Base-by-base conservation (phyloP, 2,113 vertebrate species). In the Aegypius monachus region DNA sequence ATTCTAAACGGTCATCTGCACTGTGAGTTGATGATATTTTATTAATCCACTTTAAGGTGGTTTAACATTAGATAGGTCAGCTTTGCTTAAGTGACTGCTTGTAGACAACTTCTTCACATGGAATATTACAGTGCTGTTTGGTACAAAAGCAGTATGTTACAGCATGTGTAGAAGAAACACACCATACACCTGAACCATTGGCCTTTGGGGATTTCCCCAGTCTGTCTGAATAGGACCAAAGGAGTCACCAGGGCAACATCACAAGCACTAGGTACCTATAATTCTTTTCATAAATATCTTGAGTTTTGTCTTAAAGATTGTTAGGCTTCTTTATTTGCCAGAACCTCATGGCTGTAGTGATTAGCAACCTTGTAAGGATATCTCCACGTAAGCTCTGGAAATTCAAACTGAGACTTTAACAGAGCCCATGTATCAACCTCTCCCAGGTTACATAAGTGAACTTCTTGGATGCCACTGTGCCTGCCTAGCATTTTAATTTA, bases 331-430 rank as follows among this genome's bases (percentile, higher is more conserved):
- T 55, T 26, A 19, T 81, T 71, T 67, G 34, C 20, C 62, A 83
- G 67, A 73, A 10, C 34, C 36, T 83, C 59, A 2, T 12, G 59
- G 67, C 50, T 66, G 7, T 38, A 32, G 36, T 34, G 47, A 75
- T 68, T n/a, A 79, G 36, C 65, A 81, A 0, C 93, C 91, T 79
- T 93, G 61, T 91, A 79, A 68, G 81, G 86, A 53, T 36, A 52
- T 89, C 72, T 84, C 52, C 47, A 63, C 77, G 38, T 34, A 50
- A 84, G 47, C 77, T 79, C 73, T 96, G 84, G 91, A 96, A 94
- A 91, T 73, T 75, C 73, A 85, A 61, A 79, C 70, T 53, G 72
- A 68, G 78, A 19, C 68, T 94, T 93, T 93, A 80, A 56, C 36
- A 68, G 23, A 80, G 40, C 55, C n/a, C 81, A 32, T 66, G 61